Base-by-base conservation (phyloP, 2,113 vertebrate genomes). In the Isichthys henryi region DNA sequence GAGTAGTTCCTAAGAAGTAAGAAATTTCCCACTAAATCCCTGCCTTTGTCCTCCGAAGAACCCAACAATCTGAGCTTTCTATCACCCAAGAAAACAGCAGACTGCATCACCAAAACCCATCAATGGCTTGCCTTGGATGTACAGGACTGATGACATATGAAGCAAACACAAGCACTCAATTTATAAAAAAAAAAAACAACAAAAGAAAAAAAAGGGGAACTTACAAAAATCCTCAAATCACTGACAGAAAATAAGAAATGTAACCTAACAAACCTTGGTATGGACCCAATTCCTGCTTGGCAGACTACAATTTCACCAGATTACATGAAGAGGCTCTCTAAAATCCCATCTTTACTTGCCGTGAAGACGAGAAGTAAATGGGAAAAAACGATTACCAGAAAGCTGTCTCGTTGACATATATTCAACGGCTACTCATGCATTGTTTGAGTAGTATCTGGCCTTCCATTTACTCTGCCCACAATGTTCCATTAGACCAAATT, bases 241-340 rank as follows among this genome's bases (percentile, higher is more conserved):
- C 10, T 39, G 62, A 70, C 23, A 74, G 35, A 80, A 80, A 80
- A 80, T 80, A 39, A 27, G n/a, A 66, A 77, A 80, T 43, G 39
- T 19, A 80, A 43, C 74, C 15, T 80, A 80, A 31, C 0, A 70
- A 70, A 80, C 35, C 31, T 77, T 77, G 31, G 70, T 77, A 77
- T 80, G 74, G 74, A 80, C 35, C 74, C 74, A 80, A 80, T 80
- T 80, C 74, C 74, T 80, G 74, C 74, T 70, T 31, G 62, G 62
- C 62, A 43, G 15, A 39, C 23, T 62, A 53, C n/a, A 70, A 70
- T 70, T 31, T 70, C 62, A 70, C 23, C 62, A 70, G 62, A 70
- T 39, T 80, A 80, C 74, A 80, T 43, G 15, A 77, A 77, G 15
- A 39, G 15, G 5, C 17, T 80, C 35, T 80, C 19, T 43, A 80